Percentiles rank a stretch among this genome's conserved stretches.
These are phyloP conservation scores for Globicephala melas DNA, from an alignment of 2,113 vertebrate genomes.

Conservation along the genomic window DNA sequence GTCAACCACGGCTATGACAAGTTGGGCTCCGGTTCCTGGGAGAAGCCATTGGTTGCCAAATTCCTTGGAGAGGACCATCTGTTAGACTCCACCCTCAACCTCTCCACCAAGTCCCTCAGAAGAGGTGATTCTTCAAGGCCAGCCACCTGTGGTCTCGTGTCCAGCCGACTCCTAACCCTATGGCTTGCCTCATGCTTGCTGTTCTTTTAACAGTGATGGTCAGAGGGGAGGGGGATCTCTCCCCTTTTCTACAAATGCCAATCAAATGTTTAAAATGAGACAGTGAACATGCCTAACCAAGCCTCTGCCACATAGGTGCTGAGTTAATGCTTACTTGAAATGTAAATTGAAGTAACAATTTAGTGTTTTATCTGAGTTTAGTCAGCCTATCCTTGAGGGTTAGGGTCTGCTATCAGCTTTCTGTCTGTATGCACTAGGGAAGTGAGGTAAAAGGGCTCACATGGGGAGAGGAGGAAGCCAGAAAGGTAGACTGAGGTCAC, in stretches of 20 bases:
- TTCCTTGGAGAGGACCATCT: background rate
- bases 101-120: background rate
- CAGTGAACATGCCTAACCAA: background rate
- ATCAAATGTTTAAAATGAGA: background rate
- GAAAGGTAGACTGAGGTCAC: background rate
- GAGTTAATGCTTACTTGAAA: background rate
- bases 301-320: background rate
- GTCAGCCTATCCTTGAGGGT: background rate
- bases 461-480: background rate
- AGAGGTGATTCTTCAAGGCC: background rate
- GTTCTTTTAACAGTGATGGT: background rate
- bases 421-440: background rate
- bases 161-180: background rate
- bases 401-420: background rate
- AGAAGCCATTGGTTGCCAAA: background rate
- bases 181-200: background rate
- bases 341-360: background rate
- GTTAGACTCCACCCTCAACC: background rate
- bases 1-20: background rate
- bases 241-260: background rate
- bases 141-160: accelerated
- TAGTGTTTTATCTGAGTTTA: background rate
- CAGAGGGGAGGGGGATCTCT: background rate
- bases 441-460: background rate
- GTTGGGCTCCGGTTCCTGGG: background rate